phyloP scores from a whole-genome alignment of 2,113 vertebrate species.

The Phyllostomus discolor region DNA sequence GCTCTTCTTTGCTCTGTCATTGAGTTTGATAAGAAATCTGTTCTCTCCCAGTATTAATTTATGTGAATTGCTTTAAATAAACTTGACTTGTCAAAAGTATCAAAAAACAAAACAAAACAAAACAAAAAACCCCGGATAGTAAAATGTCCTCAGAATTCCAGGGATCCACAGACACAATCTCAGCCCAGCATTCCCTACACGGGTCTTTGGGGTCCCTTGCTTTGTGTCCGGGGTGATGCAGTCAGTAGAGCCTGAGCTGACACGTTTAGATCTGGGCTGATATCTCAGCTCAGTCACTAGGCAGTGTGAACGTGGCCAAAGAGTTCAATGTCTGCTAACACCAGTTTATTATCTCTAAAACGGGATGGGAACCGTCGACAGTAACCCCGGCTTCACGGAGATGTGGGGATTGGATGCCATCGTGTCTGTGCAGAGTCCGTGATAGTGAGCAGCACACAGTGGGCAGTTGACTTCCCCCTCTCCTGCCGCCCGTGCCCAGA shows the following conservation, averaged over 20 bases:
- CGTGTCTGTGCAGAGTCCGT: neutral
- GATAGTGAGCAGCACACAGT: too few relatives aligned
- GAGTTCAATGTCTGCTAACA: neutral
- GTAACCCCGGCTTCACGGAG: neutral
- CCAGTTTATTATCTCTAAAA: neutral
- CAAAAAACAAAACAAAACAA: neutral
- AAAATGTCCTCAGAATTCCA: neutral
- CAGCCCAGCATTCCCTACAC: neutral
- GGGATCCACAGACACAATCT: neutral
- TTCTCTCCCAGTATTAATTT: neutral
- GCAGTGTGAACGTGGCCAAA: neutral
- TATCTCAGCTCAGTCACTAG: neutral
- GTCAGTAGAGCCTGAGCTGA: too few relatives aligned
- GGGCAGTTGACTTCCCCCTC: neutral
- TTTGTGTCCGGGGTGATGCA: neutral
- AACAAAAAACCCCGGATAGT: too few relatives aligned
- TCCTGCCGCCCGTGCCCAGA: neutral
- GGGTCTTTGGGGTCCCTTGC: accelerated
- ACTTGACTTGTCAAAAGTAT: neutral
- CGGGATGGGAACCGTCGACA: neutral
- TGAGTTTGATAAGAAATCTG: neutral
- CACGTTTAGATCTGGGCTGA: accelerated
- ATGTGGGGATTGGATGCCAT: neutral
- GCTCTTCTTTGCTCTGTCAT: neutral
- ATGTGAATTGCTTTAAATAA: neutral